Evolutionary conservation across 2,797 vertebrate species (phyloP).

Genomic region (Muscicapa comitata): DNA sequence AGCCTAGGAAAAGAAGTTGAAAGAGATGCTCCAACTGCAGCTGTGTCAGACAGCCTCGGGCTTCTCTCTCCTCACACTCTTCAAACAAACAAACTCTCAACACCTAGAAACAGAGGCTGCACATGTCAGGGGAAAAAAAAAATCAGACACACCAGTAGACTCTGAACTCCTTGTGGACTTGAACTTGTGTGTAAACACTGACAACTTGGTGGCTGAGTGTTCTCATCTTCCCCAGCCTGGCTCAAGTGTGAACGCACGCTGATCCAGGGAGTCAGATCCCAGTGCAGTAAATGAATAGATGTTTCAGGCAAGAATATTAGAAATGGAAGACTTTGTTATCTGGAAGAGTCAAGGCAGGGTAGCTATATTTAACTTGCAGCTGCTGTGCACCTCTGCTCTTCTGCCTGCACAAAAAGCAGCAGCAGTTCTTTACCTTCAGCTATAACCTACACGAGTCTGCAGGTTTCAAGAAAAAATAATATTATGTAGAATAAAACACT

Average conservation of each 20-base stretch:
- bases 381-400: neutral
- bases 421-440: neutral
- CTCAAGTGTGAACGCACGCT: neutral
- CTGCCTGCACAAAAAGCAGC: neutral
- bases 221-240: neutral
- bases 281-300: neutral
- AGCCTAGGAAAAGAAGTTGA: conserved; percentile 18
- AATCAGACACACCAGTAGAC: neutral
- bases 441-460: neutral
- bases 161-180: neutral
- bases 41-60: conserved; percentile 14
- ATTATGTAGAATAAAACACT: neutral
- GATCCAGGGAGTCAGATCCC: neutral
- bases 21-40: conserved; percentile 6
- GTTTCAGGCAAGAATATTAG: neutral
- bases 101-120: conserved; percentile 36
- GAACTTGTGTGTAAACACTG: neutral
- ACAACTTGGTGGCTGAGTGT: neutral
- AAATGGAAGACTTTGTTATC: neutral
- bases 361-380: conserved; percentile 16
- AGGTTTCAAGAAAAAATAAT: neutral
- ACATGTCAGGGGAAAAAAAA: neutral
- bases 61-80: conserved; percentile 7
- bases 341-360: neutral
- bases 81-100: conserved; percentile 19